Evolutionary conservation across 2,797 vertebrate genomes (phyloP), one percentile per base, ranked within the genome.

Genomic region (Schizopygopsis malacanthus): DNA sequence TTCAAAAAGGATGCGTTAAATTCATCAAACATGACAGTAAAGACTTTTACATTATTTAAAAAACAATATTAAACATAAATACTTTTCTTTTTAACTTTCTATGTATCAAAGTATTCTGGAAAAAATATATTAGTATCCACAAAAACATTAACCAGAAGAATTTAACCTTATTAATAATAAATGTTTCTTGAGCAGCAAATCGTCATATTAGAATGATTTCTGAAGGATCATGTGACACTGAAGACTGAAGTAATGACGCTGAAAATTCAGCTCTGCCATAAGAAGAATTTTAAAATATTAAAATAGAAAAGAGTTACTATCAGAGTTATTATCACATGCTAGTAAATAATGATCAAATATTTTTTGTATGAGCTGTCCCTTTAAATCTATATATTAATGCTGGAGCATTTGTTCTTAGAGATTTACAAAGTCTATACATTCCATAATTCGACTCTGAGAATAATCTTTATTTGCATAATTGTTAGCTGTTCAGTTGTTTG

Each of bases 371-470:
- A 45, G 25, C 56, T 47, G 39, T 63, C 22, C 41, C n/a, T 61
- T 83, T 22, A 73, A 63, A 75, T 73, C 25, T 75, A 45, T 2
- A 71, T 52, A 43, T 81, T 45, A 63, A 45, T 20, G 15, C 2
- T 20, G 16, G 54, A 56, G 33, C 4, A 43, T 61, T 78, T 79
- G 22, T 25, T n/a, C 56, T 39, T 15, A 18, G 20, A 79, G 41
- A 63, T 63, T 79, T 28, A 41, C 20, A 81, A 52, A 81, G 43
- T 70, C 12, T 33, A 11, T 81, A 41, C 13, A 25, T 82, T 82
- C 56, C n/a, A 41, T 54, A 65, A 83, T 15, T 65, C 56, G 43
- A 47, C 18, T 47, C 65, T 76, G 11, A 83, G 18, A 70, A 45
- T 43, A 45, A 59, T 56, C n/a, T 56, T 72, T 25, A 10, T 77